A percentile compares a stretch with the other conserved stretches of the same genome.
Conservation (phyloP, 2,888 invertebrate genomes). For the Eretmocerus hayati region DNA sequence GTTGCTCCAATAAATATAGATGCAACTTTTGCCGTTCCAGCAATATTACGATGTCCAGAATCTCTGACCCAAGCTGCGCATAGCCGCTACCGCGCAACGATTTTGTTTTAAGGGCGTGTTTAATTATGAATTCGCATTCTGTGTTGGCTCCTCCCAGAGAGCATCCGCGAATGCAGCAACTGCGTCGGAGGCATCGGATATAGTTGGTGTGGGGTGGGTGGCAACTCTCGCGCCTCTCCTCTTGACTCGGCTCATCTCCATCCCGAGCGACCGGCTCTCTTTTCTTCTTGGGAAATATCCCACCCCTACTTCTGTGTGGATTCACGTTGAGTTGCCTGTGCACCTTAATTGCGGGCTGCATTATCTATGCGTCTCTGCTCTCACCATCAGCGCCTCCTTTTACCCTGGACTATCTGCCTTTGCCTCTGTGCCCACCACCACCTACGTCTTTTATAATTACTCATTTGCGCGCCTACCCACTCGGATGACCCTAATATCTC, state of each 20-base stretch:
- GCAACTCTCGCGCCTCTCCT: neutral
- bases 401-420: slow-evolving; percentile 4
- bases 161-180: slow-evolving; percentile 21
- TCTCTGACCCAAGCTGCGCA: too few relatives aligned
- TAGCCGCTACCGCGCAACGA: slow-evolving; percentile 38
- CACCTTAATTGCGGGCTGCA: slow-evolving; percentile 46
- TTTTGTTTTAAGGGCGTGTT: slow-evolving; percentile 49
- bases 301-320: too few relatives aligned
- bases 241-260: too few relatives aligned
- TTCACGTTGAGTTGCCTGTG: slow-evolving; percentile 32
- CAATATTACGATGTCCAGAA: too few relatives aligned
- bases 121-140: slow-evolving; percentile 48
- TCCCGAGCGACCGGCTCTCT: too few relatives aligned
- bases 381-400: neutral
- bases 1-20: too few relatives aligned
- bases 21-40: too few relatives aligned
- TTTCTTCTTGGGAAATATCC: too few relatives aligned
- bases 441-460: slow-evolving; percentile 15
- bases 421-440: neutral
- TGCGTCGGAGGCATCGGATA: slow-evolving; percentile 13
- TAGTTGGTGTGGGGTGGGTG: neutral
- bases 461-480: slow-evolving; percentile 19
- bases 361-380: slow-evolving; percentile 43
- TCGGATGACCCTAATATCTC: slow-evolving; percentile 42
- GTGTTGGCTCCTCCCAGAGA: slow-evolving; percentile 44